Conservation (phyloP, 2,888 invertebrate species). For the Rhorus exstirpatorius region DNA sequence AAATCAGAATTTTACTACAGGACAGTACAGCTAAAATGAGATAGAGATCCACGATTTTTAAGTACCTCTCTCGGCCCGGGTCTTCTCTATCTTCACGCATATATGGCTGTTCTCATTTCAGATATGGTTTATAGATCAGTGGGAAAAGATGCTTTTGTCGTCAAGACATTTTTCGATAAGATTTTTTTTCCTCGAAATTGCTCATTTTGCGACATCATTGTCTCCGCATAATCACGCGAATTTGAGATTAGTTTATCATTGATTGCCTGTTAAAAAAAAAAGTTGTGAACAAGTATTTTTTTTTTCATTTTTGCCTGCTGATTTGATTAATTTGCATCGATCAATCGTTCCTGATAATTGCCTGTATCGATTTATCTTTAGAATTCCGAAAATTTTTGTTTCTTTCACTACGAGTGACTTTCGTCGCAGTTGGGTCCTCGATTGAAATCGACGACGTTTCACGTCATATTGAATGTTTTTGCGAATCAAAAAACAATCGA, state of each 20-base stretch:
- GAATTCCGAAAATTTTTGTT: conserved; percentile 21
- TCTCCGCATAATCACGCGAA: not conserved
- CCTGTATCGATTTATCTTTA: conserved; percentile 20
- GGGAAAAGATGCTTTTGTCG: too few species aligned
- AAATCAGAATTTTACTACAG: too few species aligned
- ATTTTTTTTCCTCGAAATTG: too few species aligned
- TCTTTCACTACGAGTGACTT: conserved; percentile 25
- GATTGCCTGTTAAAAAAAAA: not conserved
- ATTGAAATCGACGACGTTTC: conserved; percentile 31
- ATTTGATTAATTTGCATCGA: not conserved
- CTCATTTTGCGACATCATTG: not conserved
- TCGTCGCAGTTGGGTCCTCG: not conserved
- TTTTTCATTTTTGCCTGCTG: not conserved
- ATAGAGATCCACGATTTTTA: too few species aligned
- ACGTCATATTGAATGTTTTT: conserved; percentile 36
- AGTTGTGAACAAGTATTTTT: not conserved
- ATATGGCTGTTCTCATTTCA: too few species aligned
- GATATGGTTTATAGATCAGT: too few species aligned
- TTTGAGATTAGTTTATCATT: not conserved
- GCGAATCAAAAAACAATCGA: conserved; percentile 24
- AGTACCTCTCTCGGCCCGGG: too few species aligned
- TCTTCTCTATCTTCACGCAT: too few species aligned
- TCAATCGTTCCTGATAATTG: not conserved
- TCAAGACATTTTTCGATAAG: too few species aligned
- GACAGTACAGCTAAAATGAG: too few species aligned